Evolutionary conservation across 2,888 invertebrate species (phyloP).

Genomic region (Dasysyrphus albostriatus): DNA sequence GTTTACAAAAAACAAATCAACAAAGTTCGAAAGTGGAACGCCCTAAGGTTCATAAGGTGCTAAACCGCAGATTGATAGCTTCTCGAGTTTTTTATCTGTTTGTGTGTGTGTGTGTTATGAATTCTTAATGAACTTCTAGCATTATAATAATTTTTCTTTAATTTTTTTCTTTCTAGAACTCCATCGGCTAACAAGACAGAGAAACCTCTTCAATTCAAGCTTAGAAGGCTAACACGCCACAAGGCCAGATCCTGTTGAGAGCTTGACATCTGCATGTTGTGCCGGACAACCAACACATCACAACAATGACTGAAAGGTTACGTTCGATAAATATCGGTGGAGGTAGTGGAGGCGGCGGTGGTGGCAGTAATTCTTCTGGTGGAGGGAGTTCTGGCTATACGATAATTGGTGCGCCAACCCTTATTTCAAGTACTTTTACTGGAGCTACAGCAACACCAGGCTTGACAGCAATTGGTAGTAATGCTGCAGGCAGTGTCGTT

Average conservation of each 20-base stretch:
- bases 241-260: slow-evolving; percentile 43
- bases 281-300: slow-evolving; percentile 37
- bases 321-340: slow-evolving; percentile 74
- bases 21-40: slow-evolving; percentile 7
- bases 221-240: slow-evolving; percentile 19
- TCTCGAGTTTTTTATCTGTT: neutral
- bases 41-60: slow-evolving; percentile 8
- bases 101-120: neutral
- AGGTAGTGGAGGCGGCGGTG: slow-evolving; percentile 54
- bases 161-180: slow-evolving; percentile 24
- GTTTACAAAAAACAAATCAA: slow-evolving; percentile 29
- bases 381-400: slow-evolving; percentile 64
- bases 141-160: slow-evolving; percentile 41
- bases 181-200: slow-evolving; percentile 32
- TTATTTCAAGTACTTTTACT: slow-evolving; percentile 79
- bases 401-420: slow-evolving; percentile 79
- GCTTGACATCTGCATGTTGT: slow-evolving; percentile 67
- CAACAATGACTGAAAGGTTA: slow-evolving; percentile 68
- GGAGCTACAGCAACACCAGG: slow-evolving; percentile 76
- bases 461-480: slow-evolving; percentile 59
- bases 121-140: slow-evolving; percentile 5
- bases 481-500: slow-evolving; percentile 47
- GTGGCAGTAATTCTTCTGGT: slow-evolving; percentile 7
- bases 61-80: slow-evolving; percentile 42
- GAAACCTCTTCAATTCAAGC: slow-evolving; percentile 28